phyloP scores from a whole-genome alignment of 2,888 invertebrate species.

The Aphrophora alni region DNA sequence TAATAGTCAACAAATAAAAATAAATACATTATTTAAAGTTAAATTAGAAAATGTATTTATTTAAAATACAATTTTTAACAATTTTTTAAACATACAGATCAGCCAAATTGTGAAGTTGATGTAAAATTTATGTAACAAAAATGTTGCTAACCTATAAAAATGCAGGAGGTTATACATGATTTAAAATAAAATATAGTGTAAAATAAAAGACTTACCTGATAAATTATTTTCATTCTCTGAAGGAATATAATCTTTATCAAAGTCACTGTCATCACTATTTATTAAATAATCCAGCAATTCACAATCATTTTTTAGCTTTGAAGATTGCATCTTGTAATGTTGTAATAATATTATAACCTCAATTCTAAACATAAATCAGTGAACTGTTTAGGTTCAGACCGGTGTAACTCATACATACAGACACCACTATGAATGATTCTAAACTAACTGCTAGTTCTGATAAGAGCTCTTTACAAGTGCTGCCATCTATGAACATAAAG shows the following conservation, averaged over 20 bases:
- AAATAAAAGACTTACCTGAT: not conserved
- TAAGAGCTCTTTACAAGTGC: not conserved
- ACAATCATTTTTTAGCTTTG: not conserved
- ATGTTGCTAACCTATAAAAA: not conserved
- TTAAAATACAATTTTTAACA: too few relatives aligned
- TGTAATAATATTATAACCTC: not conserved
- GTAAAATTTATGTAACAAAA: too few relatives aligned
- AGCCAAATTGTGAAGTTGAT: too few relatives aligned
- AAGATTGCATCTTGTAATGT: not conserved
- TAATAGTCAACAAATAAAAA: too few relatives aligned
- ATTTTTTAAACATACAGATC: too few relatives aligned
- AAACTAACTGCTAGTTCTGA: not conserved
- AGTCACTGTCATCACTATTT: not conserved
- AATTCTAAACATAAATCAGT: too few relatives aligned
- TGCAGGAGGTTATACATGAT: not conserved
- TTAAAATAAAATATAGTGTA: not conserved
- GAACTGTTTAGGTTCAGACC: constrained; percentile 14
- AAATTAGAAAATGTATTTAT: too few relatives aligned
- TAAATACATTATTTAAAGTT: too few relatives aligned
- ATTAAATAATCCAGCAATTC: not conserved
- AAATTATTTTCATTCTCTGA: not conserved
- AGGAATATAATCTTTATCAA: not conserved
- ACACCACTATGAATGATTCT: constrained; percentile 14
- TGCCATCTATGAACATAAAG: not conserved
- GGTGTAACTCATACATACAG: constrained; percentile 22